Evolutionary conservation across 2,113 vertebrate genomes (phyloP).

Genomic region (Corythornis vintsioides): DNA sequence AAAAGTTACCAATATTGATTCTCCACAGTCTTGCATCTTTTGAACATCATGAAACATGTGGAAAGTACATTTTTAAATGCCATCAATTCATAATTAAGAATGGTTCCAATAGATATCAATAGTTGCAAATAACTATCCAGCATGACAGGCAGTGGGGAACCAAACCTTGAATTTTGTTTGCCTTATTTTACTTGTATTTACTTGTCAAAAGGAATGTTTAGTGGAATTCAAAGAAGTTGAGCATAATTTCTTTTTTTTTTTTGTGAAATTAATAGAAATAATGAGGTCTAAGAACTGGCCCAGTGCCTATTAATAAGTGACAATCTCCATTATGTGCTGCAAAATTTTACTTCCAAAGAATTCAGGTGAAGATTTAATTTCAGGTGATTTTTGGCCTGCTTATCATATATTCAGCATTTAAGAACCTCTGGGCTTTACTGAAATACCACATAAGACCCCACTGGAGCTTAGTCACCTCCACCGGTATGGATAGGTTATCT

Average conservation of each 20-base stretch:
- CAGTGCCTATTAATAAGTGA: not conserved
- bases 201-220: not conserved
- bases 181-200: not conserved
- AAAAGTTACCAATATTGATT: not conserved
- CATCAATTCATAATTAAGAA: not conserved
- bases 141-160: not conserved
- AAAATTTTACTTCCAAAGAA: not conserved
- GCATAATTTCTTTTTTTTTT: not conserved
- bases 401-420: accelerated
- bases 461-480: not conserved
- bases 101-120: not conserved
- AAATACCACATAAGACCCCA: accelerated
- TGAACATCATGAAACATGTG: not conserved
- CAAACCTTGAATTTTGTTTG: not conserved
- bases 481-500: not conserved
- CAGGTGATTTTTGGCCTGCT: not conserved
- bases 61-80: not conserved
- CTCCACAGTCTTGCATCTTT: not conserved
- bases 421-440: not conserved
- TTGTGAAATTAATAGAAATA: not conserved
- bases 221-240: not conserved
- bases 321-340: not conserved
- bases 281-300: not conserved
- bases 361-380: not conserved
- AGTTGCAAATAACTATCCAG: not conserved